Base-by-base conservation (phyloP, 2,797 vertebrate genomes). In the Falco novaeseelandiae region DNA sequence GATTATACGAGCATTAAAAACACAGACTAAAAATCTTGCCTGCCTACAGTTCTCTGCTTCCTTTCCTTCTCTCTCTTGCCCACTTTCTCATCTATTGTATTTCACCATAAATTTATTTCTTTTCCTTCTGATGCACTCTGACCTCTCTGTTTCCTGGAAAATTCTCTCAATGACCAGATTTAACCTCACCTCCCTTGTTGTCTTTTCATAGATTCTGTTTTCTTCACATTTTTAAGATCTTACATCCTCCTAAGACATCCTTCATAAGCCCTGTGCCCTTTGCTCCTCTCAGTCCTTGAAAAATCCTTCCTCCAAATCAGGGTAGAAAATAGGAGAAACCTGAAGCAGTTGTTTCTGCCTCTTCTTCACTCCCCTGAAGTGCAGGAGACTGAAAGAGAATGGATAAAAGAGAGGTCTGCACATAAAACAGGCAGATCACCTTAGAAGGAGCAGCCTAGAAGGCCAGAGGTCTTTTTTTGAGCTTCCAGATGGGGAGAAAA, bases 101-200 rank as follows among this genome's bases (percentile, higher is more conserved):
- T 91, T 88, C 49, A 91, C n/a, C 29, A 73, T 32, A 70, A 34
- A 49, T 72, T 46, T 86, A 4, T 83, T 30, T 76, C 8, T 85
- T 67, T 74, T 66, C 38, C 15, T 84, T 74, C 23, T 76, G 19
- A 61, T 51, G 4, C 25, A 32, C 25, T 72, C 32, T 86, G 44
- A 71, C 40, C 19, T 81, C 61, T 82, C 9, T 44, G 22, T 67
- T 86, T 88, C 49, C 73, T 82, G 18, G n/a, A 94, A 87, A 19
- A 48, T 48, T 63, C 8, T 34, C 20, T 8, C 34, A 66, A 3
- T 0, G 0, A 81, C 2, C 3, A 63, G 5, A n/a, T 91, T 87
- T 71, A 40, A 65, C 40, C 8, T 71, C 29, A 59, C 12, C 38
- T 72, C 38, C 27, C 12, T 78, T 69, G 15, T 21, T 82, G 8